These are phyloP conservation scores for Petrosia ficiformis DNA, from an alignment of 37 sponge, comb jelly and placozoan genomes.

Conservation along the genomic window DNA sequence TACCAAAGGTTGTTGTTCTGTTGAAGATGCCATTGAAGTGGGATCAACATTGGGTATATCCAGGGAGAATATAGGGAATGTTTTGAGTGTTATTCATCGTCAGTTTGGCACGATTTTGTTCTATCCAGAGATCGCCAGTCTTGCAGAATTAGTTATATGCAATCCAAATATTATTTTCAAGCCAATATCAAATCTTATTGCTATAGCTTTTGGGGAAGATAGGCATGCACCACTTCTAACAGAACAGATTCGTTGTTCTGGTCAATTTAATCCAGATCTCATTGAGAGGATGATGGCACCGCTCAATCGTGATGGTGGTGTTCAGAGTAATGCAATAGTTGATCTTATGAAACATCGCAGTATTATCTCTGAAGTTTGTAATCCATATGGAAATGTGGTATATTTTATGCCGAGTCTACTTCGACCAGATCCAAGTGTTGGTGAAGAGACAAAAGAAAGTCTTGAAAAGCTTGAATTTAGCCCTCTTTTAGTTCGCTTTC, in stretches of 20 bases:
- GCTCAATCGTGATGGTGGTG: no score
- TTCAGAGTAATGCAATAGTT: no score
- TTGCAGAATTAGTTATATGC: neutral
- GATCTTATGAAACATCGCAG: neutral
- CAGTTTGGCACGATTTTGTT: neutral
- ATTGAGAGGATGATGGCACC: no score
- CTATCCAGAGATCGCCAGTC: neutral
- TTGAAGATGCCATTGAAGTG: neutral
- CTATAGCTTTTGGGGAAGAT: no score
- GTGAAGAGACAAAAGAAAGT: no score
- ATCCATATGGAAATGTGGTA: neutral
- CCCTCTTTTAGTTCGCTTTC: neutral
- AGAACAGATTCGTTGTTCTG: no score
- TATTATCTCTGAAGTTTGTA: neutral
- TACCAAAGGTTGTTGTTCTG: neutral
- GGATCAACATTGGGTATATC: neutral
- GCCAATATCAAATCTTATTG: neutral
- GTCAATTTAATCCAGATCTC: no score
- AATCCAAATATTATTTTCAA: neutral
- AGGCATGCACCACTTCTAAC: no score
- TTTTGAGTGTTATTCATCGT: neutral
- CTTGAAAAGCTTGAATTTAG: neutral
- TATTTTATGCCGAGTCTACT: neutral
- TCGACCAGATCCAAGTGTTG: neutral
- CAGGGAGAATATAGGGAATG: neutral